These are phyloP conservation scores for Leptoteleia sp. DNA, from an alignment of 1,140 invertebrate species.

Conservation along the genomic window DNA sequence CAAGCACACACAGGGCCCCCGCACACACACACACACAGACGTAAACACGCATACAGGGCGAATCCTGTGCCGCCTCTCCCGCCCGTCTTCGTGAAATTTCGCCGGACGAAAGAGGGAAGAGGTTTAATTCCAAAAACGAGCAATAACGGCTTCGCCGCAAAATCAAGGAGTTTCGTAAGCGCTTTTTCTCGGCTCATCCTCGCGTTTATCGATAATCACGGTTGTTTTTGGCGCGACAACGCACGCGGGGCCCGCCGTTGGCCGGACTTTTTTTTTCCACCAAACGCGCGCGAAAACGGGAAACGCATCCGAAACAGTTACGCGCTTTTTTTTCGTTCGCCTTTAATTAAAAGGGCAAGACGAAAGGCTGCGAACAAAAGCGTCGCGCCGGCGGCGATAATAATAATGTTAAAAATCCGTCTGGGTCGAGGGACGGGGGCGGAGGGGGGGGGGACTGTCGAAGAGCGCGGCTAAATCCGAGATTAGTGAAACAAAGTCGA, in stretches of 20 bases:
- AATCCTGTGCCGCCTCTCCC: too few species aligned
- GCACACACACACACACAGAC: neutral
- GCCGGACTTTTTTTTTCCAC: too few species aligned
- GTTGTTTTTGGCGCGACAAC: neutral
- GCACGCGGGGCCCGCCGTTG: too few species aligned
- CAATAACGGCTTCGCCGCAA: constrained; percentile 36
- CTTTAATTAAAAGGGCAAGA: constrained; percentile 31
- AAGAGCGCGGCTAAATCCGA: constrained; percentile 37
- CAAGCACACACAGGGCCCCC: neutral
- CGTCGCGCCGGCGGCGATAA: constrained; percentile 1
- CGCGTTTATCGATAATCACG: constrained; percentile 6
- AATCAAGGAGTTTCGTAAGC: constrained; percentile 17
- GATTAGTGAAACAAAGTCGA: constrained; percentile 55
- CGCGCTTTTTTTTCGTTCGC: constrained; percentile 2
- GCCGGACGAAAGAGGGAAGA: constrained; percentile 27
- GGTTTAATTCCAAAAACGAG: constrained; percentile 40
- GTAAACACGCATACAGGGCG: constrained; percentile 1
- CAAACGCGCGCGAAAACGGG: too few species aligned
- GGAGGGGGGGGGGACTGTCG: too few species aligned
- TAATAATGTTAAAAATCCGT: constrained; percentile 37
- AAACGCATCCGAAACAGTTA: constrained; percentile 30
- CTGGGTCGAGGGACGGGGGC: constrained; percentile 12
- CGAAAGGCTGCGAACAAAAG: neutral
- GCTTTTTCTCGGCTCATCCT: neutral
- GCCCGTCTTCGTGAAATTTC: constrained; percentile 21